Conservation (phyloP, 2,888 invertebrate genomes). For the Lutraria lutraria region DNA sequence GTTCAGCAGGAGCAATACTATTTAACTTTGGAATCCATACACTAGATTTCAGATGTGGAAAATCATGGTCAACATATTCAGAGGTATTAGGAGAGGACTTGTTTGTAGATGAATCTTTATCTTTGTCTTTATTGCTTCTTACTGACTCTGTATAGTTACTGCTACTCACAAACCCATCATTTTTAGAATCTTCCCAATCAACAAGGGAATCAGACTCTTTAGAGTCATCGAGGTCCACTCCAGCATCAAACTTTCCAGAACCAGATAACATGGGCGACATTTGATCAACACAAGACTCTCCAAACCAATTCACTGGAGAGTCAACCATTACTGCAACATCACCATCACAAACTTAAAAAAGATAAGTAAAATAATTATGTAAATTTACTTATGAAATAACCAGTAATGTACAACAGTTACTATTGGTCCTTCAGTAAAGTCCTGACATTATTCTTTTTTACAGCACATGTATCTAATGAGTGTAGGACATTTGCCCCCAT, state of each 20-base stretch:
- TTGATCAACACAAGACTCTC: not conserved
- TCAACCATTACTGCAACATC: not conserved
- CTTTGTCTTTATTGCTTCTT: not conserved
- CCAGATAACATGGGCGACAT: not conserved
- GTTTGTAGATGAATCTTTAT: not conserved
- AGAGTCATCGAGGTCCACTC: not conserved
- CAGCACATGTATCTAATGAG: too few species aligned
- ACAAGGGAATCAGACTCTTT: not conserved
- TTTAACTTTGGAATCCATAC: not conserved
- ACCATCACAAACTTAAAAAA: not conserved
- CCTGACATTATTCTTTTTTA: too few species aligned
- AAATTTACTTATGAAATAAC: too few species aligned
- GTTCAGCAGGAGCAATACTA: not conserved
- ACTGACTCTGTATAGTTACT: not conserved
- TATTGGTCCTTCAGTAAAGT: too few species aligned
- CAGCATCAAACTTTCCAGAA: not conserved
- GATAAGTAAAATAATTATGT: not conserved
- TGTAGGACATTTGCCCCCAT: too few species aligned
- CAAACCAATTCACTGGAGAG: not conserved
- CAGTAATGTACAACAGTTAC: too few species aligned
- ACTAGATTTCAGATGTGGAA: not conserved
- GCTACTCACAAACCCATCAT: not conserved
- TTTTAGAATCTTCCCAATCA: not conserved
- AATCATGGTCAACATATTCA: not conserved
- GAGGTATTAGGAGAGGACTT: not conserved